Base-by-base conservation (phyloP, 2,113 vertebrate genomes). In the Hymenochirus boettgeri region DNA sequence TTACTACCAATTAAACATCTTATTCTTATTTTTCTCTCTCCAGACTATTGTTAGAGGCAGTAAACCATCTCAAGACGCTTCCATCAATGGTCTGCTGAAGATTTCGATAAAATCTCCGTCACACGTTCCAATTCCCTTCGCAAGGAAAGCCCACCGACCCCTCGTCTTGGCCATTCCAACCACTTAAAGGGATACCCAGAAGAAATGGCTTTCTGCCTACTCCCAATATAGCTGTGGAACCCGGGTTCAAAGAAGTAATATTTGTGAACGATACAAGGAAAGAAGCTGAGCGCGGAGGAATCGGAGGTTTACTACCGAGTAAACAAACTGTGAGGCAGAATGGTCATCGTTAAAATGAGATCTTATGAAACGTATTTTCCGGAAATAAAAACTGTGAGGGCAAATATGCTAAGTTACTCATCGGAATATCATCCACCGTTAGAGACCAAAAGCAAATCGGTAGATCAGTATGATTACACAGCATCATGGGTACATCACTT, bases 1-100 rank as follows among this genome's bases (percentile, higher is more conserved):
- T n/a, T n/a, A n/a, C n/a, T n/a, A n/a, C n/a, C n/a, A n/a, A n/a
- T n/a, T n/a, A n/a, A n/a, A n/a, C n/a, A n/a, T n/a, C n/a, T n/a
- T n/a, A n/a, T n/a, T n/a, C n/a, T 75, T n/a, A n/a, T n/a, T 31
- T 31, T 79, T 66, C 72, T 71, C 42, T 81, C 77, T 64, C 25
- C 76, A 99, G 96, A 98, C 95, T 54, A 99, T 98, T 42, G 96
- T 99, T 66, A 86, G 96, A 81, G 96, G 96, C 52, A 95, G 92
- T 82, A 89, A 92, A 62, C 89, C 95, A 12, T 91, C 89, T 70
- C 93, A 94, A 76, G 95, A 98, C 54, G 83, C 89, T 25, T 94
- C 95, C 70, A 96, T 99, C 82, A 99, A 99, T 0, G 96, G 96
- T 60, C 88, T 99, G 42, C 87, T 99, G 21, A 98, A 79, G 95